phyloP scores from a whole-genome alignment of 1,140 invertebrate genomes.

The Ctenoplectra terminalis region DNA sequence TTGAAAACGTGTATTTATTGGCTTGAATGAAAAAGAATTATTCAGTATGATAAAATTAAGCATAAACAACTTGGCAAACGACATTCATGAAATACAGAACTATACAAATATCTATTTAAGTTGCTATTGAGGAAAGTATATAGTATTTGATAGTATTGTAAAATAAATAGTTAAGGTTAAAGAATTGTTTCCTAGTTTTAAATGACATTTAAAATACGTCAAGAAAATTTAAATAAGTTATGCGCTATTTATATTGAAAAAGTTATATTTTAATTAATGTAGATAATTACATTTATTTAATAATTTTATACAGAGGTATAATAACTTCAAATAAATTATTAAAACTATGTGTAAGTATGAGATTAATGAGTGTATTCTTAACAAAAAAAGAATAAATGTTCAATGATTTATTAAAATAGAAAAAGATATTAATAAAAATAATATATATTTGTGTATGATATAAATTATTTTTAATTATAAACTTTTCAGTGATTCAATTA shows the following conservation, averaged over 20 bases:
- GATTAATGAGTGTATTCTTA: background rate
- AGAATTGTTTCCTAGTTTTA: background rate
- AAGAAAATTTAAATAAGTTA: background rate
- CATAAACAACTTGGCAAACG: background rate
- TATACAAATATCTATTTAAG: background rate
- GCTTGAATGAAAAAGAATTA: background rate
- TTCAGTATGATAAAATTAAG: constrained; percentile 8
- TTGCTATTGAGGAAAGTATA: background rate
- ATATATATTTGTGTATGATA: background rate
- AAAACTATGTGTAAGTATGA: constrained; percentile 42
- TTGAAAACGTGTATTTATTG: constrained; percentile 20
- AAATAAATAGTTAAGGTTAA: constrained; percentile 8
- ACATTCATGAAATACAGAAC: constrained; percentile 8
- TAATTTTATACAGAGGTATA: background rate
- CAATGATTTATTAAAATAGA: background rate
- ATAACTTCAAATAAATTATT: constrained; percentile 24
- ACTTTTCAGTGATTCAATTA: constrained; percentile 42
- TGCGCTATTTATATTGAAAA: background rate
- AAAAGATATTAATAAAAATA: background rate
- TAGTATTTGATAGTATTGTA: background rate
- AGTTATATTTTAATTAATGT: background rate
- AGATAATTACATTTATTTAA: background rate
- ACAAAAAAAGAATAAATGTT: background rate
- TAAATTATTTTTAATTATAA: constrained; percentile 1
- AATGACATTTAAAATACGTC: background rate